Conservation (phyloP, 2,113 vertebrate genomes). For the Leptocoma aspasia region DNA sequence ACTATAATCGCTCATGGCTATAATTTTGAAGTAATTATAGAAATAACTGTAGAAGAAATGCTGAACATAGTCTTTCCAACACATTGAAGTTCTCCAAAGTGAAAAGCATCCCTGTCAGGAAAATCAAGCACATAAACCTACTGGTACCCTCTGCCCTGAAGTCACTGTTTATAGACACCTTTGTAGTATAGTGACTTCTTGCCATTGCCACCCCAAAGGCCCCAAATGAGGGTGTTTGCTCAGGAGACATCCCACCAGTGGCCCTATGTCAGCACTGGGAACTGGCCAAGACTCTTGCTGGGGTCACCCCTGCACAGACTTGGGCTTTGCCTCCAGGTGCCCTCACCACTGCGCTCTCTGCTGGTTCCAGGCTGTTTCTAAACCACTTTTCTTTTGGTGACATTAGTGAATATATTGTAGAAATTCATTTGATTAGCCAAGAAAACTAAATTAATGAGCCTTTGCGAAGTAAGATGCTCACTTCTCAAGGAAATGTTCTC, state of each 20-base stretch:
- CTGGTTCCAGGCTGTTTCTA: neutral
- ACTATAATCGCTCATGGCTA: neutral
- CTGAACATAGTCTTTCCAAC: neutral
- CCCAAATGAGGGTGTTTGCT: rapidly evolving
- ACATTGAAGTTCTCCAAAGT: neutral
- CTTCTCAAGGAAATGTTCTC: neutral
- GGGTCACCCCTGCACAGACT: rapidly evolving
- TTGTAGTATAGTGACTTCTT: rapidly evolving
- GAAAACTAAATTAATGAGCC: neutral
- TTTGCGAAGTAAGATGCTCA: neutral
- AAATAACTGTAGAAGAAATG: neutral
- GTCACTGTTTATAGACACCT: neutral
- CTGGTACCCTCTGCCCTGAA: neutral
- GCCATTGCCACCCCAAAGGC: rapidly evolving
- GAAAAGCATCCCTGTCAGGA: neutral
- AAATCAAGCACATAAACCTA: neutral
- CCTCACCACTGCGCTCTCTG: neutral
- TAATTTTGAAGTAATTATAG: conserved; percentile 9
- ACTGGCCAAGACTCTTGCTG: rapidly evolving
- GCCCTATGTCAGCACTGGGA: neutral
- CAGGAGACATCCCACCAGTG: neutral
- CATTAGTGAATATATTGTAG: neutral
- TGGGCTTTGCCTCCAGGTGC: rapidly evolving
- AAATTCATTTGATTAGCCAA: neutral
- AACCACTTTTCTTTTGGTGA: neutral